Percentiles rank a stretch among this genome's conserved stretches.
These are phyloP conservation scores for Glaucidium brasilianum DNA, from an alignment of 2,113 vertebrate genomes.

Conservation along the genomic window DNA sequence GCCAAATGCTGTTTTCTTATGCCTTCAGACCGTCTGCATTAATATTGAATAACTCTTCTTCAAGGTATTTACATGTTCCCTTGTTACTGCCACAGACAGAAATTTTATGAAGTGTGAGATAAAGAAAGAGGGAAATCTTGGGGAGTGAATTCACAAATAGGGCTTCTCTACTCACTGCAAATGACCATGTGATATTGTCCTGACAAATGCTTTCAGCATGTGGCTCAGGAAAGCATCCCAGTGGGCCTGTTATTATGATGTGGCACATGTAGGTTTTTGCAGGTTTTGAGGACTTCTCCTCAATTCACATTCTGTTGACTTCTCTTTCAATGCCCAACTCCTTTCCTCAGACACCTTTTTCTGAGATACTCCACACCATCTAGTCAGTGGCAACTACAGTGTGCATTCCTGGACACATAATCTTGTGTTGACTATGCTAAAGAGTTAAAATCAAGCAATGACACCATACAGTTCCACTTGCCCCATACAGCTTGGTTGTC, in stretches of 20 bases:
- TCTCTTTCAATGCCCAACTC: not conserved
- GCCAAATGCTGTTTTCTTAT: not conserved
- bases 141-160: not conserved
- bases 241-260: not conserved
- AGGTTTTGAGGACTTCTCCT: not conserved
- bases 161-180: not conserved
- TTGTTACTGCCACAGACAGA: not conserved
- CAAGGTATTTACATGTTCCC: not conserved
- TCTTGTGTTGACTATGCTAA: not conserved
- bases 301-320: not conserved
- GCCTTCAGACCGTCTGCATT: not conserved
- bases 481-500: not conserved
- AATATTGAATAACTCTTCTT: not conserved
- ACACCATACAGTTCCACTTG: not conserved
- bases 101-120: not conserved
- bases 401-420: not conserved
- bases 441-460: not conserved
- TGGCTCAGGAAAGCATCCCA: not conserved
- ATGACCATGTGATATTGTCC: not conserved
- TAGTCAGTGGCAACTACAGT: accelerated
- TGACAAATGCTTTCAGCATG: not conserved
- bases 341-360: not conserved
- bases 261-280: not conserved
- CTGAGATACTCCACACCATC: not conserved
- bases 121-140: not conserved